These are phyloP conservation scores for Gastrophryne carolinensis DNA, from an alignment of 2,797 vertebrate genomes.

Conservation along the genomic window DNA sequence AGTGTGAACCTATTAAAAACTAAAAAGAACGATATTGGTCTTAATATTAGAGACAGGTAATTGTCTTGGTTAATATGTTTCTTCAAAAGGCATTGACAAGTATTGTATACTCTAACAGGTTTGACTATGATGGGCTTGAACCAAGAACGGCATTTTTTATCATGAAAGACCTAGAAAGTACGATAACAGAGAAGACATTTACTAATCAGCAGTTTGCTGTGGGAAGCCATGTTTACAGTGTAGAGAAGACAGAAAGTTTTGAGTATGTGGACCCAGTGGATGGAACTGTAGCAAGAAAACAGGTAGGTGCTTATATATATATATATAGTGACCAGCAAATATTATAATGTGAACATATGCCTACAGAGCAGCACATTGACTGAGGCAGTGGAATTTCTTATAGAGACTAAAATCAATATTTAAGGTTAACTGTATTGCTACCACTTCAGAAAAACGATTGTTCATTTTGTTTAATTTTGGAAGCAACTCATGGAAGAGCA, in stretches of 20 bases:
- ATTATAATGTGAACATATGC: background rate
- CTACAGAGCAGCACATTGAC: background rate
- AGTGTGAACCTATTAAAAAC: too few species aligned
- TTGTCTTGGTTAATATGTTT: too few species aligned
- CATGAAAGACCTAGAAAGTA: conserved; percentile 90
- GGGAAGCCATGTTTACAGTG: conserved; percentile 85
- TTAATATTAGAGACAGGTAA: too few species aligned
- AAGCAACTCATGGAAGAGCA: too few species aligned
- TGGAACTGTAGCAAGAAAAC: conserved; percentile 91
- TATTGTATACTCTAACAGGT: conserved; percentile 68
- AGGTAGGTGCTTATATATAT: conserved; percentile 69
- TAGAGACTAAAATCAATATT: too few species aligned
- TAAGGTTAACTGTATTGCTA: too few species aligned
- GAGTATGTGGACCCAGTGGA: conserved; percentile 97
- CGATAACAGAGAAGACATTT: conserved; percentile 90
- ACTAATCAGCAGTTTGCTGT: conserved; percentile 92
- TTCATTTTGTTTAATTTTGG: too few species aligned
- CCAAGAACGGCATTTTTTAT: conserved; percentile 87
- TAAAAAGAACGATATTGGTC: too few species aligned
- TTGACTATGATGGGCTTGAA: conserved; percentile 95
- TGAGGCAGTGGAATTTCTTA: background rate
- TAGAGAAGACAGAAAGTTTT: conserved; percentile 92
- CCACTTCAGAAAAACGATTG: too few species aligned
- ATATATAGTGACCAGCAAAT: background rate
- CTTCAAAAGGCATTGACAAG: background rate